Conservation (phyloP, 2,113 vertebrate genomes). For the Conger conger region DNA sequence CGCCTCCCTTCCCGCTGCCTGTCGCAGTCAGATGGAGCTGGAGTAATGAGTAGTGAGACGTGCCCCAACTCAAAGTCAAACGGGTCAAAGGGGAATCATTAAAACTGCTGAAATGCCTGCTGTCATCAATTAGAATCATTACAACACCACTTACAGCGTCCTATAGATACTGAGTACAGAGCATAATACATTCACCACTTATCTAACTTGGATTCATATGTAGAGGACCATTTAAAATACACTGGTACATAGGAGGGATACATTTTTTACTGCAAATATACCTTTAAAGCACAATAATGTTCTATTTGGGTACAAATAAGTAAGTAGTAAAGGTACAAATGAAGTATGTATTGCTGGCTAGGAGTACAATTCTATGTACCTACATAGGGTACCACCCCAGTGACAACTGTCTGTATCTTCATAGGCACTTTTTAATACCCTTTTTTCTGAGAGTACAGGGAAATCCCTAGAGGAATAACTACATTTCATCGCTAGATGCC, state of each 20-base stretch:
- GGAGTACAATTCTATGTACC: too few relatives aligned
- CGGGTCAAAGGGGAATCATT: conserved; percentile 12
- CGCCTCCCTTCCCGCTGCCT: not conserved
- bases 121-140: conserved; percentile 11
- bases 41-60: not conserved
- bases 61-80: not conserved
- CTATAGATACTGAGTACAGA: not conserved
- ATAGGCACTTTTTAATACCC: too few relatives aligned
- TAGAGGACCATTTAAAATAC: not conserved
- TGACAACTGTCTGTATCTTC: too few relatives aligned
- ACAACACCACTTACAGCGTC: not conserved
- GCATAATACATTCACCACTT: not conserved
- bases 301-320: too few relatives aligned
- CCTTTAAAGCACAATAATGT: too few relatives aligned
- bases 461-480: not conserved
- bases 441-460: too few relatives aligned
- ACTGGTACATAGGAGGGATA: too few relatives aligned
- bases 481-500: not conserved
- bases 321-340: too few relatives aligned
- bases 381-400: too few relatives aligned
- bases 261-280: too few relatives aligned
- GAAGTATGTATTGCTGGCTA: too few relatives aligned
- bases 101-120: not conserved
- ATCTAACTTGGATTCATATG: not conserved
- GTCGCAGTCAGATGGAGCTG: not conserved